A percentile compares a stretch with the other conserved stretches of the same genome.
Evolutionary conservation across 1,140 invertebrate genomes (phyloP).

Genomic region (Acyrthosiphon pisum): DNA sequence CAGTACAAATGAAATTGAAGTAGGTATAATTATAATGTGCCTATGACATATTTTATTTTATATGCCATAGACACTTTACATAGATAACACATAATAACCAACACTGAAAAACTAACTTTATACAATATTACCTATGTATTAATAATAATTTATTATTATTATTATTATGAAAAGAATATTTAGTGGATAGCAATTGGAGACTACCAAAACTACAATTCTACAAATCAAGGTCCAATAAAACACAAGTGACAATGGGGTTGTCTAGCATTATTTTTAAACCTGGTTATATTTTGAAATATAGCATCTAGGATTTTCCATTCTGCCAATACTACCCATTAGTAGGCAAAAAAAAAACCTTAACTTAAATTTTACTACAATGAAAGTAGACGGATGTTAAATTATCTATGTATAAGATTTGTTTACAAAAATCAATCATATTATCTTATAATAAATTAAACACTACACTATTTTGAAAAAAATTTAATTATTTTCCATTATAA

Average conservation of each 20-base stretch:
- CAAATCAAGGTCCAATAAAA: no score
- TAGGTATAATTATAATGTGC: background rate
- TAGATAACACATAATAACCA: background rate
- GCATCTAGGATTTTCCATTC: no score
- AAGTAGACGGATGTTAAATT: background rate
- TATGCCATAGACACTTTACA: slow-evolving; percentile 15
- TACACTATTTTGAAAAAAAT: background rate
- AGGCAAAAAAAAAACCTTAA: no score
- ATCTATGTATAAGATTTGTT: background rate
- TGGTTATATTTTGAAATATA: no score
- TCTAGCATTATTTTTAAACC: no score
- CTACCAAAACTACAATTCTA: no score
- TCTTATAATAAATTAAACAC: background rate
- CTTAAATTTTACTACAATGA: background rate
- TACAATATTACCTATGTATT: background rate
- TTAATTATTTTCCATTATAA: background rate
- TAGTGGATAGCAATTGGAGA: no score
- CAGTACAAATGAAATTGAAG: background rate
- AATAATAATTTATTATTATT: background rate
- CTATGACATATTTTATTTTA: background rate
- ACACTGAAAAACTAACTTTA: background rate
- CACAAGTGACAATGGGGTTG: no score
- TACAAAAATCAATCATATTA: background rate
- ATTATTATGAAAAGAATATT: no score
- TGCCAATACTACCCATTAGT: no score